Evolutionary conservation across 35 echinoderm and acorn worm genomes (phyloP), one percentile per base, ranked within the genome.

Genomic region (Apostichopus japonicus): DNA sequence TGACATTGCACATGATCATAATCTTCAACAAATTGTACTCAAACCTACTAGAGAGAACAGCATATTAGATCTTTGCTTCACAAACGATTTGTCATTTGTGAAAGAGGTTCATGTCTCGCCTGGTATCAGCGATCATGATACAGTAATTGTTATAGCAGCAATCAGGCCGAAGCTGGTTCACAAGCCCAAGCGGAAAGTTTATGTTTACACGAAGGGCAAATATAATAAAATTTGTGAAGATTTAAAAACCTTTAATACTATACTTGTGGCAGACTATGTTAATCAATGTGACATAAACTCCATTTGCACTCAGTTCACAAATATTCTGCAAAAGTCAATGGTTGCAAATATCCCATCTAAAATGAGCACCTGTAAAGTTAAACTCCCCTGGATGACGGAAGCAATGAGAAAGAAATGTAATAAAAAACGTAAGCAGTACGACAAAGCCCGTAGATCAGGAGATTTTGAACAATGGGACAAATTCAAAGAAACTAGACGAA

Each of bases 121-220:
- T 15, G 94, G 83, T 23, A 95, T 95, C 57, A 90, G 91, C 88
- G 94, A 95, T 56, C 94, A 95, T 88, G 94, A 95, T 59, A 65
- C 89, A 23, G 94, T 95, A 54, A 58, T 93, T 11, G 19, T 93
- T 27, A 82, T 17, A 83, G 92, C 91, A 79, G 33, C 19, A 52
- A 58, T 95, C 54, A 90, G 51, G 80, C 75, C 91, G 4, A 95
- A 93, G 77, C 44, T 93, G 22, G 77, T 73, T 16, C 83, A 83
- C n/a, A 71, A 56, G 13, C 76, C 86, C 19, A 95, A 54, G 65
- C 16, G 78, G 24, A 93, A 93, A 67, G 27, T 95, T 14, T 95
- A 67, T 54, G 27, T 95, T 27, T 93, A 90, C 57, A 58, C 56
- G 6, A 95, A 93, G 90, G 94, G 56, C 54, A 75, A 95, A 22